phyloP scores from a whole-genome alignment of 2,797 vertebrate species.

The Pseudochirops cupreus region DNA sequence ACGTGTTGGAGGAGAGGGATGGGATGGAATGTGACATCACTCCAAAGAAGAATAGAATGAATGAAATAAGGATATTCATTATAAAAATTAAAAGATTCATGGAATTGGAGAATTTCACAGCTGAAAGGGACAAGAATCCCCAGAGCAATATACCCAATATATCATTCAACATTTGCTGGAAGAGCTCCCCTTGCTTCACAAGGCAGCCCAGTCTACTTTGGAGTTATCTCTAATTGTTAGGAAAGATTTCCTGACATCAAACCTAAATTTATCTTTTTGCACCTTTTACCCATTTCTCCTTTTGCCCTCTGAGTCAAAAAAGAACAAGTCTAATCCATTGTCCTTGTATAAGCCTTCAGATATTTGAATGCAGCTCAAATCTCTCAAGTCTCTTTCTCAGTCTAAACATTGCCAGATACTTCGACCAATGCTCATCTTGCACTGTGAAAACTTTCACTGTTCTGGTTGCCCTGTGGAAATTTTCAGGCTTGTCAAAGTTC shows the following conservation, averaged over 20 bases:
- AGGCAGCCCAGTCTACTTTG: not conserved
- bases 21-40: not conserved
- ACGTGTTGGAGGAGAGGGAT: too few relatives aligned
- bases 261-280: not conserved
- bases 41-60: not conserved
- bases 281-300: not conserved
- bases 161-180: not conserved
- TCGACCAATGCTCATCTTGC: not conserved
- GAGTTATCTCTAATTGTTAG: not conserved
- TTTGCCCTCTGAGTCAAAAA: not conserved
- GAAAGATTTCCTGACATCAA: not conserved
- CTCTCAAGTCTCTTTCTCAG: not conserved
- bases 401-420: not conserved
- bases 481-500: not conserved
- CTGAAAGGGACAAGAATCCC: not conserved
- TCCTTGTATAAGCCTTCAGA: not conserved
- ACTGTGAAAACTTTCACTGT: not conserved
- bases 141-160: not conserved
- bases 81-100: not conserved
- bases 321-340: not conserved
- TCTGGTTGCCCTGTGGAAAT: not conserved
- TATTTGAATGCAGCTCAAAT: not conserved
- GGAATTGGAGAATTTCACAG: not conserved
- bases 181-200: not conserved
- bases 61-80: not conserved